Percentiles rank a stretch among this genome's conserved stretches.
Conservation (phyloP, 2,113 vertebrate genomes). For the Heterotilapia buettikoferi region DNA sequence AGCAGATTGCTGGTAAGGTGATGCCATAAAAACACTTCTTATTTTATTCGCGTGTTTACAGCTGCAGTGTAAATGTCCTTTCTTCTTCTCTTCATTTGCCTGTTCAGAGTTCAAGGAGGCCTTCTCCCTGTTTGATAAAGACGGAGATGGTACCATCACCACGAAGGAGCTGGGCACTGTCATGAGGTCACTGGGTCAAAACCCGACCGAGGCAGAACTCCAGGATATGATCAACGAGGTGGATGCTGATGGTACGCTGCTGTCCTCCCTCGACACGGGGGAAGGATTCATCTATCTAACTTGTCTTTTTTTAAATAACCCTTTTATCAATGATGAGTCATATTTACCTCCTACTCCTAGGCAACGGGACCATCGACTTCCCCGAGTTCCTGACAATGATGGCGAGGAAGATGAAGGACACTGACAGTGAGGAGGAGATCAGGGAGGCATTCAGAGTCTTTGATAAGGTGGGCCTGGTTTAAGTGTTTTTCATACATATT, state of each 20-base stretch:
- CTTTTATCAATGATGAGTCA: not conserved
- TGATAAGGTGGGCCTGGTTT: constrained; percentile 81
- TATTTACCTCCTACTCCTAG: constrained; percentile 49
- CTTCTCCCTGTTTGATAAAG: constrained; percentile 98
- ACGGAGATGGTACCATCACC: constrained; percentile 97
- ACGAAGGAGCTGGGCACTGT: constrained; percentile 97
- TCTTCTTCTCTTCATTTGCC: not conserved
- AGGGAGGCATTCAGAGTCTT: constrained; percentile 97
- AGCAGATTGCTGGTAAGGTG: constrained; percentile 93
- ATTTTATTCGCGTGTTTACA: not conserved
- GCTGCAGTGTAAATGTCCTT: not conserved
- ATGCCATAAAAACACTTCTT: not conserved
- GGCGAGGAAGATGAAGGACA: constrained; percentile 99
- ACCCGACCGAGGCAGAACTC: constrained; percentile 93
- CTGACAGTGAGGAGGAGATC: constrained; percentile 97
- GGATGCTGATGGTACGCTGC: constrained; percentile 85
- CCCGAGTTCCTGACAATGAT: constrained; percentile 99
- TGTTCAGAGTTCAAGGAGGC: constrained; percentile 96
- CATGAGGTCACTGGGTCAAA: constrained; percentile 96
- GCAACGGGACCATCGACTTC: constrained; percentile 97
- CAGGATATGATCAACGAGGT: constrained; percentile 99
- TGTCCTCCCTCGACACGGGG: not conserved
- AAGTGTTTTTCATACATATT: not conserved
- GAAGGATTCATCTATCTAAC: not conserved
- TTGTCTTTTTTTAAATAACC: not conserved